Evolutionary conservation across 2,888 invertebrate genomes (phyloP).

Genomic region (Drosophila diplacantha): DNA sequence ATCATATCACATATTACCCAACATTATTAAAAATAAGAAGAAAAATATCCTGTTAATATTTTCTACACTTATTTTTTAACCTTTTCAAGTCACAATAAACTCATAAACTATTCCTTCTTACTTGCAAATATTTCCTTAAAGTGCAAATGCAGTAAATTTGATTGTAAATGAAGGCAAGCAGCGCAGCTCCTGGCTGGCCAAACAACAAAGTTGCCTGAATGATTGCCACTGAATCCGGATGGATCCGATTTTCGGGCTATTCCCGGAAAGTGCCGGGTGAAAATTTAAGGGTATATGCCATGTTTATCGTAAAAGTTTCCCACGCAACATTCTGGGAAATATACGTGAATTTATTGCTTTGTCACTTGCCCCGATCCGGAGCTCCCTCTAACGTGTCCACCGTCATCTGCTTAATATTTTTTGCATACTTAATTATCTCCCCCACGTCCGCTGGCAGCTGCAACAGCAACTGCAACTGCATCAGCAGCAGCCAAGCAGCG

Average conservation of each 20-base stretch:
- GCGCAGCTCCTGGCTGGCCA: constrained; percentile 13
- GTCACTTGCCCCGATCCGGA: constrained; percentile 17
- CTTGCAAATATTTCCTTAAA: not conserved
- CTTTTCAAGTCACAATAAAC: not conserved
- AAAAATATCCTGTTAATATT: not conserved
- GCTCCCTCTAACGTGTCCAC: not conserved
- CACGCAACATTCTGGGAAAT: constrained; percentile 37
- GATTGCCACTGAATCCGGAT: constrained; percentile 25
- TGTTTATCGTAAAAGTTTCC: constrained; percentile 35
- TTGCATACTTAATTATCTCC: constrained; percentile 43
- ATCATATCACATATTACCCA: no score
- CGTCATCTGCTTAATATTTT: constrained; percentile 31
- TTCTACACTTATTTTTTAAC: not conserved
- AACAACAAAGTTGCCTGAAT: constrained; percentile 26
- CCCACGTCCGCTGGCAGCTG: constrained; percentile 32
- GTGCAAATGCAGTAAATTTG: constrained; percentile 31
- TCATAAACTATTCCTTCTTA: not conserved
- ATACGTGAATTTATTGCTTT: constrained; percentile 32
- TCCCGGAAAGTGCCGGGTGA: constrained; percentile 3
- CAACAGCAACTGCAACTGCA: constrained; percentile 8
- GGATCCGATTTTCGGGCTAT: constrained; percentile 22
- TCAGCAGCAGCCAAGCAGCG: constrained; percentile 14
- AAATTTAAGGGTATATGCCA: constrained; percentile 19
- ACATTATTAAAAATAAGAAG: no score
- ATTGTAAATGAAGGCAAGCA: constrained; percentile 33